Evolutionary conservation across 2,888 invertebrate species (phyloP), one percentile per base, ranked within the genome.

Genomic region (Asteroscopus sphinx): DNA sequence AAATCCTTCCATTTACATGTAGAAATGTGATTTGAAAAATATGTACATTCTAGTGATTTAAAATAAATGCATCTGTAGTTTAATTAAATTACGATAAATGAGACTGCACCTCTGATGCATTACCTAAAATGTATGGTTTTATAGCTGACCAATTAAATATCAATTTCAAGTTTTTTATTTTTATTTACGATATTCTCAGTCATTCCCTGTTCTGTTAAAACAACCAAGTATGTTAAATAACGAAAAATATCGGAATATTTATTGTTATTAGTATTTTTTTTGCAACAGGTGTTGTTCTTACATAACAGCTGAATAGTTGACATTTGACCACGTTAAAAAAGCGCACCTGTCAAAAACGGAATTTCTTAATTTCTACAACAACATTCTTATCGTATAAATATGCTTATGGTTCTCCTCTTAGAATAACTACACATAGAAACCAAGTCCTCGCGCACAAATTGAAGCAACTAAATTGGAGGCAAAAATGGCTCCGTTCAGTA

Each of bases 261-360:
- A 39, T 60, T 26, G 25, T 26, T 26, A 48, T 44, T 30, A 7
- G 12, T 16, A 30, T 25, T 49, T 33, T n/a, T 45, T 42, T 25
- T 7, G 12, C 36, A 28, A 46, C 64, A 47, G 54, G 42, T 68
- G 63, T 68, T 33, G 2, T 32, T 44, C 3, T 68, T 47, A 40
- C 37, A 6, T 39, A 47, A 53, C 15, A 35, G 21, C 5, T 37
- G 11, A 28, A 25, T 4, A 42, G n/a, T 47, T 64, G 52, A 46
- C 54, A 68, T 68, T 62, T 63, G 36, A 51, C 11, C 16, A 28
- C 35, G 3, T 25, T 37, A 32, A 28, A 36, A 13, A 0, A 26
- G 0, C 16, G 6, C 42, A 59, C 9, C 36, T 40, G 47, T 8
- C 21, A 7, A 5, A 15, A 6, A 40, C 28, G n/a, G 8, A 3